Conservation (phyloP, 2,113 vertebrate species). For the Salvator merianae region DNA sequence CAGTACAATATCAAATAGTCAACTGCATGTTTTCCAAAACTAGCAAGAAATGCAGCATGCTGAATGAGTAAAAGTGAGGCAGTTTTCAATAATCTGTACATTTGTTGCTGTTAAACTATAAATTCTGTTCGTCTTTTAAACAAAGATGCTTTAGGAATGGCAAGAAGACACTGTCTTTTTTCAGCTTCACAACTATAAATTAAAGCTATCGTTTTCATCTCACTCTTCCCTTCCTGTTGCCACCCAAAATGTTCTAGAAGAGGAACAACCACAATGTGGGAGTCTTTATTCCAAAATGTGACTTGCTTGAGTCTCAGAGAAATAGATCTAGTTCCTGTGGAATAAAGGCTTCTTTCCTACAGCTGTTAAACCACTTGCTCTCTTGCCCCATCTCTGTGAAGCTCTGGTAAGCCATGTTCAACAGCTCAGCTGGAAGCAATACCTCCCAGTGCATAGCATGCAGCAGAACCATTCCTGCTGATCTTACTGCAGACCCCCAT, state of each 20-base stretch:
- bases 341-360: constrained; percentile 5
- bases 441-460: neutral
- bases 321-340: neutral
- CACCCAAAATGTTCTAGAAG: constrained; percentile 7
- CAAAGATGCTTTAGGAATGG: neutral
- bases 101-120: neutral
- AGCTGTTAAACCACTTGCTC: constrained; percentile 1
- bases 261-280: neutral
- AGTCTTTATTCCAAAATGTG: neutral
- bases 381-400: constrained; percentile 28
- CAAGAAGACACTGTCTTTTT: neutral
- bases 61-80: neutral
- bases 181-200: neutral
- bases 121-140: neutral
- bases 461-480: constrained; percentile 4
- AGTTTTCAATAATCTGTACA: neutral
- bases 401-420: neutral
- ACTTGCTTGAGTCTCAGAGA: neutral
- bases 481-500: neutral
- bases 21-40: neutral
- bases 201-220: neutral
- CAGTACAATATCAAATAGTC: too few species aligned
- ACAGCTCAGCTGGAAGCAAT: constrained; percentile 3
- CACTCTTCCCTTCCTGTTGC: neutral
- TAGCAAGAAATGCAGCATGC: neutral